phyloP scores from a whole-genome alignment of 2,113 vertebrate species.

The Silurus meridionalis region DNA sequence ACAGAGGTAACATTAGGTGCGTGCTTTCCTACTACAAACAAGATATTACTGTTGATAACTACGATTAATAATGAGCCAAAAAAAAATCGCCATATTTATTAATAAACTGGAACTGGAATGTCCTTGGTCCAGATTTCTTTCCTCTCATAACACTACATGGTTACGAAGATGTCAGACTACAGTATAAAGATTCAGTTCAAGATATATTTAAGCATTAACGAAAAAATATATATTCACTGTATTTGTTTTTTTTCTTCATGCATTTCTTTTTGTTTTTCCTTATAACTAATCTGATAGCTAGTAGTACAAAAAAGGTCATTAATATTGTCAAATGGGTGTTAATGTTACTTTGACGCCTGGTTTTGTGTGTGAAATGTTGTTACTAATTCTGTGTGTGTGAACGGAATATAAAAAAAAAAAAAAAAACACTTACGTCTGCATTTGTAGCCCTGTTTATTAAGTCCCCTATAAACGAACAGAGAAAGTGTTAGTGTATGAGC shows the following conservation, averaged over 20 bases:
- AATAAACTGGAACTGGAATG: not conserved
- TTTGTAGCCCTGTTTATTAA: constrained; percentile 98
- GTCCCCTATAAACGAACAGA: constrained; percentile 80
- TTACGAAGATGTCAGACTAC: not conserved
- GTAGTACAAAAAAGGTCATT: not conserved
- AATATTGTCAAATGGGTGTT: not conserved
- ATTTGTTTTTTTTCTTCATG: not conserved
- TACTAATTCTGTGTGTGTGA: not conserved
- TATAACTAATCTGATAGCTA: not conserved
- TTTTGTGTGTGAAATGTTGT: not conserved
- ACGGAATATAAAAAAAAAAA: no score
- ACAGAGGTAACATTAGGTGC: constrained; percentile 18
- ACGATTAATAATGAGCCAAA: not conserved
- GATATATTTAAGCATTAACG: not conserved
- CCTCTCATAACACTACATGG: not conserved
- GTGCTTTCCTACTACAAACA: not conserved
- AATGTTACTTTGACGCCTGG: not conserved
- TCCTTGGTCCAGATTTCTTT: not conserved
- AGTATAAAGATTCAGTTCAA: not conserved
- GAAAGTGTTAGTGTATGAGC: constrained; percentile 34
- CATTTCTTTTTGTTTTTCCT: not conserved
- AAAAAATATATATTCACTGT: not conserved
- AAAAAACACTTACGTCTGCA: constrained; percentile 89
- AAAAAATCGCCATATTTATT: not conserved
- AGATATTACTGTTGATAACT: not conserved